Percentiles rank a stretch among this genome's conserved stretches.
phyloP scores from a whole-genome alignment of 2,113 vertebrate genomes.

The Hippocampus mohnikei region DNA sequence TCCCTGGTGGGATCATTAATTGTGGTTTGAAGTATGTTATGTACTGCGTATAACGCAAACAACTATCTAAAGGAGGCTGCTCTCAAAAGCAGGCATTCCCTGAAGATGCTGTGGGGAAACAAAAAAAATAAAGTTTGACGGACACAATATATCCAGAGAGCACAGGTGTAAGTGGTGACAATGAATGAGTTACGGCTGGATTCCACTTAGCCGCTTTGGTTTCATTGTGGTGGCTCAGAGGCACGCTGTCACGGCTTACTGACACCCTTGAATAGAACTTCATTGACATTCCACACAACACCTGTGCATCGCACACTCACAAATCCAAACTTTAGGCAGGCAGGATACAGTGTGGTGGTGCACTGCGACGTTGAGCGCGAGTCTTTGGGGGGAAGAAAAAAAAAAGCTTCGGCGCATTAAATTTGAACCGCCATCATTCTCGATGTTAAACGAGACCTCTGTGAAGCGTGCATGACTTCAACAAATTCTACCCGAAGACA shows the following conservation, averaged over 20 bases:
- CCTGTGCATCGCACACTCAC: constrained; percentile 1
- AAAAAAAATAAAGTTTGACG: neutral
- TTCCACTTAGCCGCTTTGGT: neutral
- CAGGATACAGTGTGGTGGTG: neutral
- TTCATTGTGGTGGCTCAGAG: constrained; percentile 14
- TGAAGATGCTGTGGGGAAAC: neutral
- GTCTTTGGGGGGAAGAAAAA: neutral
- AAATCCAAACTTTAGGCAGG: neutral
- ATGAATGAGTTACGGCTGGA: constrained; percentile 7
- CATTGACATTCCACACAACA: constrained; percentile 3
- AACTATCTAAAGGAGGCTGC: neutral
- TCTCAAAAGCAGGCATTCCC: neutral
- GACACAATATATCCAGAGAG: neutral
- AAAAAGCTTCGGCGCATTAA: too few species aligned
- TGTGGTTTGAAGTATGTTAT: neutral
- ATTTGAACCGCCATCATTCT: neutral
- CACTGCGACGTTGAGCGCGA: neutral
- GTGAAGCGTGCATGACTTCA: neutral
- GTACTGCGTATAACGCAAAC: neutral
- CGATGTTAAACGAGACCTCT: neutral
- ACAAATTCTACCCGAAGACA: neutral
- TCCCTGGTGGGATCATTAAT: neutral
- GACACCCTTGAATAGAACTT: constrained; percentile 1
- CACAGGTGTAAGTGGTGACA: neutral
- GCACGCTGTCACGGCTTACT: constrained; percentile 1